Evolutionary conservation across 1,140 invertebrate genomes (phyloP), one percentile per base, ranked within the genome.

Genomic region (Drosophila serrata): DNA sequence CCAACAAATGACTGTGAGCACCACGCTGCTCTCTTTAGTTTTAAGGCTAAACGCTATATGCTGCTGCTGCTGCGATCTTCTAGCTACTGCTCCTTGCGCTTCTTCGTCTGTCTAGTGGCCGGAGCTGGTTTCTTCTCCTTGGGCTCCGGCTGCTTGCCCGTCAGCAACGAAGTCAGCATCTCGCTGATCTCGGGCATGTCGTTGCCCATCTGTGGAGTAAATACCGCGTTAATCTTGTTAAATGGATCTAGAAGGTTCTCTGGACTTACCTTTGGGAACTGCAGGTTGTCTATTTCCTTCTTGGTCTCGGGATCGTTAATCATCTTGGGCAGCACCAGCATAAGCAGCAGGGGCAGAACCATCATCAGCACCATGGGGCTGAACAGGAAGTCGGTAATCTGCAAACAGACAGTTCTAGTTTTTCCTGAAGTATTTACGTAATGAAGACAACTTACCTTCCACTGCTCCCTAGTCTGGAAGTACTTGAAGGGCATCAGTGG

Each of bases 281-380:
- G 91, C 51, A 98, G 94, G 79, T 98, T 97, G 91, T 98, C 98
- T 94, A 99, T 96, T 94, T 98, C 98, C 95, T 98, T 95, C 95
- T 97, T 95, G 2, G 98, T 98, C 93, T 99, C 98, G 46, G 98
- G 97, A 93, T 99, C 98, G 92, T 98, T 99, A 95, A 99, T 98
- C 94, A 99, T 96, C 93, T 99, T 99, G 11, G 98, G 98, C 79
- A 99, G 93, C 63, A 99, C 94, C 95, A 99, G 97, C 73, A 99
- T 97, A 0, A 99, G 92, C 1, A 99, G 79, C 12, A 99, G 93
- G 1, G 98, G 98, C 53, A 99, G 90, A 27, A 99, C 95, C 98
- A 99, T 99, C 96, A 99, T 99, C 58, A 99, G 94, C 2, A 99
- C 97, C 98, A 99, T 99, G 40, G 98, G 98, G 93, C 98, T 99